phyloP scores from a whole-genome alignment of 1,140 invertebrate genomes.

The Drosophila micromelanica region DNA sequence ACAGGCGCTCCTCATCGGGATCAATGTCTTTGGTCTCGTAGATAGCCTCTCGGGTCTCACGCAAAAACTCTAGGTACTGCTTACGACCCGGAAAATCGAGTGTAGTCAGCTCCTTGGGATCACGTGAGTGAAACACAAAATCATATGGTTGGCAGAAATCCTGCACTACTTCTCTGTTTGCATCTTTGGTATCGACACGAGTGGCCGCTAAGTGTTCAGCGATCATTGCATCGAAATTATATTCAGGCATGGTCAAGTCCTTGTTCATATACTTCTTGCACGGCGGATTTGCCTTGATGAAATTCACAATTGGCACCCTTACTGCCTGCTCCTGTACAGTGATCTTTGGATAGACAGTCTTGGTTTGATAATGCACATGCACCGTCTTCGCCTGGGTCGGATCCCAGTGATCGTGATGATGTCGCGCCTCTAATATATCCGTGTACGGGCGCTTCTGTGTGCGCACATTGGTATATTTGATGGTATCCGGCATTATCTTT shows the following conservation, averaged over 20 bases:
- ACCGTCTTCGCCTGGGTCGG: slow-evolving; percentile 73
- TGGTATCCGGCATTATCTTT: slow-evolving; percentile 55
- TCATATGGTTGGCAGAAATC: slow-evolving; percentile 60
- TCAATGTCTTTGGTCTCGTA: slow-evolving; percentile 70
- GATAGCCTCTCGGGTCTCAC: slow-evolving; percentile 59
- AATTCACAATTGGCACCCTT: slow-evolving; percentile 41
- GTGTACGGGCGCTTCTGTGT: slow-evolving; percentile 56
- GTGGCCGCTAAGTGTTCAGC: slow-evolving; percentile 57
- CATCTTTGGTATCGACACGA: slow-evolving; percentile 42
- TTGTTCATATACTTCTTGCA: slow-evolving; percentile 56
- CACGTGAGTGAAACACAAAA: slow-evolving; percentile 66
- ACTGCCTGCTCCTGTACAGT: slow-evolving; percentile 41
- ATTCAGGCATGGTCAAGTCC: slow-evolving; percentile 59
- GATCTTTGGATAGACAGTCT: slow-evolving; percentile 60
- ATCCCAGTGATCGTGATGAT: slow-evolving; percentile 79
- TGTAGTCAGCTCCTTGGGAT: slow-evolving; percentile 56
- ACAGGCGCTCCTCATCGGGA: slow-evolving; percentile 53
- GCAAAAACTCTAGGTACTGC: slow-evolving; percentile 66
- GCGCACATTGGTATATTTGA: slow-evolving; percentile 60
- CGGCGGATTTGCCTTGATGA: slow-evolving; percentile 65
- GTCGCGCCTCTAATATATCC: slow-evolving; percentile 64
- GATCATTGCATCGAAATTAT: slow-evolving; percentile 63
- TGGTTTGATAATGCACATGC: slow-evolving; percentile 73
- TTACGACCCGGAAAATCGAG: slow-evolving; percentile 63
- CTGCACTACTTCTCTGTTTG: slow-evolving; percentile 29